Conservation (phyloP, 2,113 vertebrate genomes). For the Chaenogobius annularis region DNA sequence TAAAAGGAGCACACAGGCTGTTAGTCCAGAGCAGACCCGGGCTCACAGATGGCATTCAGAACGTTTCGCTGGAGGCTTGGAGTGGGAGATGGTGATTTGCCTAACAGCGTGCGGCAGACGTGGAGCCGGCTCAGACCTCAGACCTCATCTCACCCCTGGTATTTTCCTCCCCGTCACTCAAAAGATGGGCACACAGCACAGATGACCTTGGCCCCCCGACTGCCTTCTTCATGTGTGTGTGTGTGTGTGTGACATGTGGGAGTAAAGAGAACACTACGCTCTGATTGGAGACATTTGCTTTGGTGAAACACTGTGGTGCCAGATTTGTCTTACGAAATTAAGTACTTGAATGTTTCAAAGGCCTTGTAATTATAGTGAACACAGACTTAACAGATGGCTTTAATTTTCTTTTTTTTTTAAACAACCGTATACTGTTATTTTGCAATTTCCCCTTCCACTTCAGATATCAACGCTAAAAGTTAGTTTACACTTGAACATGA, state of each 20-base stretch:
- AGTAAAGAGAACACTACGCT: neutral
- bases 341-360: neutral
- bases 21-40: conserved; percentile 8
- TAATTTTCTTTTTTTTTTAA: too few relatives aligned
- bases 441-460: too few relatives aligned
- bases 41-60: conserved; percentile 57
- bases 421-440: too few relatives aligned
- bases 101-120: conserved; percentile 35
- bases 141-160: conserved; percentile 40
- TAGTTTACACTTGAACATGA: too few relatives aligned
- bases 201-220: conserved; percentile 34
- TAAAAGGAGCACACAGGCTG: neutral
- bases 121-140: conserved; percentile 14
- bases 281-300: neutral
- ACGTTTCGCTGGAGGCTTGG: conserved; percentile 42
- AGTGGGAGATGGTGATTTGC: conserved; percentile 51
- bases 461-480: too few relatives aligned
- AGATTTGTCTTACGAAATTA: neutral
- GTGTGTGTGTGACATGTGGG: neutral
- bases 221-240: conserved; percentile 2
- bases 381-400: neutral
- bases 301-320: neutral
- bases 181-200: conserved; percentile 25
- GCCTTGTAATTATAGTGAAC: neutral
- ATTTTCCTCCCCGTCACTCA: conserved; percentile 39